Percentiles rank a stretch among this genome's conserved stretches.
Evolutionary conservation across 2,888 invertebrate species (phyloP).

Genomic region (Troides aeacus): DNA sequence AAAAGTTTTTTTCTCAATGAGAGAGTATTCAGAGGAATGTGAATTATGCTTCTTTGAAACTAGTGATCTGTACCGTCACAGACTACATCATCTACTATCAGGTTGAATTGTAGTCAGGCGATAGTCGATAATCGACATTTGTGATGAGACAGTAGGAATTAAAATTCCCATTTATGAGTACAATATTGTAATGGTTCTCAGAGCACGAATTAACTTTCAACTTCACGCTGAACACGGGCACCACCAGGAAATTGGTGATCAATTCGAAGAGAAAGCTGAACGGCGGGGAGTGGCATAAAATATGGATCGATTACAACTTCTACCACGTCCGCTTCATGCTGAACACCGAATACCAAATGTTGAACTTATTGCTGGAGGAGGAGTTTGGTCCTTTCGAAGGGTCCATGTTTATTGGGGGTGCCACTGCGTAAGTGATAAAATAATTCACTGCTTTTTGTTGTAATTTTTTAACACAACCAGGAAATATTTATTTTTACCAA

Average conservation of each 20-base stretch:
- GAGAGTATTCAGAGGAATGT: too few species aligned
- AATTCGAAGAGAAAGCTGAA: constrained; percentile 90
- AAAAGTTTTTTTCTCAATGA: too few species aligned
- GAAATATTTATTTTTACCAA: too few species aligned
- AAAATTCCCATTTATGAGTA: neutral
- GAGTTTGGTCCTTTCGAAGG: constrained; percentile 96
- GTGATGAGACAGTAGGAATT: too few species aligned
- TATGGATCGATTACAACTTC: constrained; percentile 96
- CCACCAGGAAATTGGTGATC: constrained; percentile 89
- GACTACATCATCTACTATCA: too few species aligned
- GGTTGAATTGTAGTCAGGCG: too few species aligned
- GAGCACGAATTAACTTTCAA: constrained; percentile 94
- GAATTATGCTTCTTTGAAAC: too few species aligned
- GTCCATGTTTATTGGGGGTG: constrained; percentile 96
- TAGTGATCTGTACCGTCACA: too few species aligned
- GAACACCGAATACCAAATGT: constrained; percentile 93
- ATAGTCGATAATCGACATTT: too few species aligned
- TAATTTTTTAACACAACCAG: too few species aligned
- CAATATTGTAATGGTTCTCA: constrained; percentile 38
- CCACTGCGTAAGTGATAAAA: constrained; percentile 87
- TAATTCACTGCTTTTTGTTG: neutral
- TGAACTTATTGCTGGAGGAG: constrained; percentile 90
- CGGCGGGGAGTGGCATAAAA: constrained; percentile 97
- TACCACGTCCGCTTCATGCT: constrained; percentile 96
- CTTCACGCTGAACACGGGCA: constrained; percentile 92